Percentiles rank a stretch among this genome's conserved stretches.
phyloP scores from a whole-genome alignment of 2,113 vertebrate species.

The Aplodontia rufa region DNA sequence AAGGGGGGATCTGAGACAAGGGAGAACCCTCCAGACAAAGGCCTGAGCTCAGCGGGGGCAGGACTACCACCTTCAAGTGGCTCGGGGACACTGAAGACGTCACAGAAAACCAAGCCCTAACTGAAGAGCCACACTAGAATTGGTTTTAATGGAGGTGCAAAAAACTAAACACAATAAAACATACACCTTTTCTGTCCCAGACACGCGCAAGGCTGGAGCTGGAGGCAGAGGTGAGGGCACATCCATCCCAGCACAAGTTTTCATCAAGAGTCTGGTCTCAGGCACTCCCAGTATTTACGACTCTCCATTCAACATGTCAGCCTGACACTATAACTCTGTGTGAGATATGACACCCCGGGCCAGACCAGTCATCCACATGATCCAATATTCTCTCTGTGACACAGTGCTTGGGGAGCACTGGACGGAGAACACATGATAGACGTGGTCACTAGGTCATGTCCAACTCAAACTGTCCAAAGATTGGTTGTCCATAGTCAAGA shows the following conservation, averaged over 20 bases:
- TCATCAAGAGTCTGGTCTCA: constrained; percentile 51
- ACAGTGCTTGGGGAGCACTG: background rate
- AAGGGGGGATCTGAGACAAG: background rate
- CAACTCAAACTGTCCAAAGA: background rate
- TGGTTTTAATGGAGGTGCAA: constrained; percentile 35
- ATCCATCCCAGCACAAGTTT: constrained; percentile 26
- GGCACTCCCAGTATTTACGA: constrained; percentile 41
- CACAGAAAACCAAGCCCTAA: background rate
- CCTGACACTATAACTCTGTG: constrained; percentile 49
- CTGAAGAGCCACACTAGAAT: background rate
- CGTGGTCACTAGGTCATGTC: background rate
- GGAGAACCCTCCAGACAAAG: background rate
- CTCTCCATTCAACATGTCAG: constrained; percentile 53
- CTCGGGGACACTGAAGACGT: background rate
- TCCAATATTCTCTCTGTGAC: constrained; percentile 57
- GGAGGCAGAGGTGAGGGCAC: background rate
- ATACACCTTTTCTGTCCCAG: background rate
- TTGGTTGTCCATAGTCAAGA: background rate
- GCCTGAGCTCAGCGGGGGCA: background rate
- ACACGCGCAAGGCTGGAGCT: background rate
- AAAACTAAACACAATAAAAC: constrained; percentile 46
- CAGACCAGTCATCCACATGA: constrained; percentile 57
- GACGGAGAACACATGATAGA: background rate
- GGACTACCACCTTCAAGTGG: background rate
- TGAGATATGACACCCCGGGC: constrained; percentile 49